Base-by-base conservation (phyloP, 2,113 vertebrate genomes). In the Potamarius usumacintae region DNA sequence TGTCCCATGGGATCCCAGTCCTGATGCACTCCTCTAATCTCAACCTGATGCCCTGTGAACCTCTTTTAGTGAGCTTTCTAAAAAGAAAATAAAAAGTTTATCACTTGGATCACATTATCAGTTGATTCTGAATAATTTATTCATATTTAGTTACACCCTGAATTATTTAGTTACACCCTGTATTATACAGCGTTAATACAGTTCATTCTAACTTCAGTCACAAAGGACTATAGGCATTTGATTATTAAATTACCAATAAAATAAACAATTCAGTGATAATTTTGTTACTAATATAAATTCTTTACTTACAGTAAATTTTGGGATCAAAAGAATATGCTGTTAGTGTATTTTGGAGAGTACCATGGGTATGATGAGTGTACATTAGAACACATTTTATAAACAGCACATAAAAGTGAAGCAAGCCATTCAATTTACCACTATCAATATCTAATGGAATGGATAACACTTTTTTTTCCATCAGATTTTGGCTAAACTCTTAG, bases 361-460 rank as follows among this genome's bases (percentile, higher is more conserved):
- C 67, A 34, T 65, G 25, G 27, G 48, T 17, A 74, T 2, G 34
- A 74, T 74, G 34, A 74, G 48, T 69, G 50, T 27, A 20, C 17
- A 55, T 27, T 58, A 25, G 20, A 85, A 76, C 12, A 71, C 12
- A 30, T 74, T 85, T 85, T 76, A 74, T 76, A 74, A 76, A 74
- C 57, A 85, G 84, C 57, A 77, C 71, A 85, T 77, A 74, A 85
- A 76, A 77, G 22, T 85, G 71, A 52, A 62, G 71, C 57, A 77
- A 77, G 58, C 58, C 22, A 52, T 85, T 50, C 57, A 77, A 10
- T 85, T 85, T 85, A 77, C 55, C 34, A 63, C 42, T 63, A 48
- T 25, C 58, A 78, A 42, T 5, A 78, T 78, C 72, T 62, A 74
- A 78, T 63, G 84, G 72, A 85, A 85, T 63, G 42, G 8, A 85